Percentiles rank a stretch among this genome's conserved stretches.
Conservation (phyloP, 2,888 invertebrate species). For the Helobdella robusta region DNA sequence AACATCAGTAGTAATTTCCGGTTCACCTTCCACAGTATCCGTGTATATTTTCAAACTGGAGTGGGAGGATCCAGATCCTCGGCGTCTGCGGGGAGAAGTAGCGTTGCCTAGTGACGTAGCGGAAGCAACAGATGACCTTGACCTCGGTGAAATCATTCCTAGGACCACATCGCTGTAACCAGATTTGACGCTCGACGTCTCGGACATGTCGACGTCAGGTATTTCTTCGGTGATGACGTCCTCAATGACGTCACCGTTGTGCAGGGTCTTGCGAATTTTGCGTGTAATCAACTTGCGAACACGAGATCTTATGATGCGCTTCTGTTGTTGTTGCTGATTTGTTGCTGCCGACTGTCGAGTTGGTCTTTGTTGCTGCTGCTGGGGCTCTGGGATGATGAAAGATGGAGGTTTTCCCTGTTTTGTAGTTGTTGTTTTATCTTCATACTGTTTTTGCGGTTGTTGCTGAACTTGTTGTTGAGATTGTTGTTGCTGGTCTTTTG, state of each 20-base stretch:
- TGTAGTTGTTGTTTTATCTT: neutral
- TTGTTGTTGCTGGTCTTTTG: neutral
- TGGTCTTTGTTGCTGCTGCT: neutral
- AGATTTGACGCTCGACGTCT: constrained; percentile 31
- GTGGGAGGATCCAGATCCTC: constrained; percentile 24
- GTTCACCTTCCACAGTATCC: constrained; percentile 32
- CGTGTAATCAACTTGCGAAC: constrained; percentile 28
- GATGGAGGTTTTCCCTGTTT: constrained; percentile 18
- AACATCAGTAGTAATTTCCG: constrained; percentile 30
- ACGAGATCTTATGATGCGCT: constrained; percentile 33
- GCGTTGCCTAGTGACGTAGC: constrained; percentile 19
- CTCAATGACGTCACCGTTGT: constrained; percentile 34
- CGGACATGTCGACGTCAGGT: constrained; percentile 33
- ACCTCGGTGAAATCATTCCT: constrained; percentile 24
- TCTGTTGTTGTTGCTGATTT: neutral
- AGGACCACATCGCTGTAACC: constrained; percentile 31
- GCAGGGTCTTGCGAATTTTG: constrained; percentile 32
- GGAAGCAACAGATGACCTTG: constrained; percentile 25
- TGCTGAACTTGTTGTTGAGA: neutral
- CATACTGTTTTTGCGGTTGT: neutral
- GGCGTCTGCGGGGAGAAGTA: constrained; percentile 15
- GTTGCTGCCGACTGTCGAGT: neutral
- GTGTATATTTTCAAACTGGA: constrained; percentile 30
- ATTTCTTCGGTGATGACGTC: constrained; percentile 36
- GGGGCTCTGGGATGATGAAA: neutral